Base-by-base conservation (phyloP, 2,888 invertebrate species). In the Yponomeuta plumbellus region DNA sequence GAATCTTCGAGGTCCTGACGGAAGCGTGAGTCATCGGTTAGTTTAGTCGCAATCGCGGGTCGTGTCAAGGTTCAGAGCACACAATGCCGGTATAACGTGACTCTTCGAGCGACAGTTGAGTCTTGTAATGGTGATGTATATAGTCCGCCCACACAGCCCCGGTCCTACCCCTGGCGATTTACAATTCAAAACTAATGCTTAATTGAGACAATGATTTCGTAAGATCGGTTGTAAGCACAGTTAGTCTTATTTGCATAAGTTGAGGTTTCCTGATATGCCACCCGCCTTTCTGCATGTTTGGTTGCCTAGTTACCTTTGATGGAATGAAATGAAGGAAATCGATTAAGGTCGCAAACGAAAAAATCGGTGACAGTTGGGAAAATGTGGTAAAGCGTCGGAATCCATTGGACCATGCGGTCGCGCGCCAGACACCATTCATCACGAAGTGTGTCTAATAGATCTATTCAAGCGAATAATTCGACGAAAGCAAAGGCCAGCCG, bases 1-100 rank as follows among this genome's bases (percentile, higher is more conserved):
- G 74, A 76, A 84, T 86, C 85, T 84, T 86, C 80, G 77, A 78
- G 78, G 44, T 52, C 76, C 79, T 72, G 77, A 75, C 79, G 80
- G 80, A 82, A 81, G 80, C 83, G 80, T 89, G 88, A 88, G 73
- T 88, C 87, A 87, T 80, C 81, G 74, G 13, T 52, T 52, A 13
- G 44, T 52, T 52, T 52, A 13, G 44, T 52, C 44, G 44, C 44
- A 74, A 71, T 70, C 70, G 71, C 78, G 77, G 84, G 85, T 85
- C 82, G 80, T 68, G 82, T 80, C 78, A 75, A 78, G 84, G 86
- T 84, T 85, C 84, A 81, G 74, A 72, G 81, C 75, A 71, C 76
- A 75, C 77, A 75, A 77, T 76, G 74, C 67, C 68, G 75, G 72
- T 21, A 52, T 17, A 21, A 40, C 61, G 59, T 34, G 64, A 44